phyloP scores from a whole-genome alignment of 2,888 invertebrate genomes.

The Dastarcus helophoroides region DNA sequence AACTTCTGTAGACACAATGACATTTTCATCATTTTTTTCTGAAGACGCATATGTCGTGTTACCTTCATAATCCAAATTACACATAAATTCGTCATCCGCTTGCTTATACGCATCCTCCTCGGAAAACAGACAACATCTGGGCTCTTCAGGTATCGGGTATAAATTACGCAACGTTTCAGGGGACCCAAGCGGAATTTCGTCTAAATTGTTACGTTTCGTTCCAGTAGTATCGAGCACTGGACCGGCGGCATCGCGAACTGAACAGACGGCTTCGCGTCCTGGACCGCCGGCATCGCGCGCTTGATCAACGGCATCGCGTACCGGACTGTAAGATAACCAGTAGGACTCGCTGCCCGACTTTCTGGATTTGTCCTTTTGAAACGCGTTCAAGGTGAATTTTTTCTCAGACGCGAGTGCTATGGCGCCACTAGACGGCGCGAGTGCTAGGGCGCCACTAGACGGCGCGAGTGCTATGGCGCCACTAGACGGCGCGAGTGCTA shows the following conservation, averaged over 20 bases:
- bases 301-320: slow-evolving; percentile 13
- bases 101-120: slow-evolving; percentile 7
- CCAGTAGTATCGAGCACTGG: slow-evolving; percentile 5
- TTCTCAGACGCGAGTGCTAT: no score
- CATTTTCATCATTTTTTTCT: slow-evolving; percentile 22
- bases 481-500: no score
- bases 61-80: slow-evolving; percentile 7
- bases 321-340: slow-evolving; percentile 29
- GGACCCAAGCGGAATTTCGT: slow-evolving; percentile 30
- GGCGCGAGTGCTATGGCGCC: no score
- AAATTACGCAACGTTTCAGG: slow-evolving; percentile 22
- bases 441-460: no score
- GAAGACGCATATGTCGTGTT: slow-evolving; percentile 16
- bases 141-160: slow-evolving; percentile 30
- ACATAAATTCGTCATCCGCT: slow-evolving; percentile 8
- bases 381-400: slow-evolving; percentile 24
- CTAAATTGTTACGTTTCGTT: slow-evolving; percentile 21
- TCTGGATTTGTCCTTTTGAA: slow-evolving; percentile 21
- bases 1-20: slow-evolving; percentile 23
- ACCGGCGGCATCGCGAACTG: slow-evolving; percentile 15
- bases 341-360: slow-evolving; percentile 27
- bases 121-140: slow-evolving; percentile 19
- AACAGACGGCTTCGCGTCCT: slow-evolving; percentile 9
- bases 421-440: no score
- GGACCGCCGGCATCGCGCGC: slow-evolving; percentile 7